Base-by-base conservation (phyloP, 2,888 invertebrate species). In the Himalopsyche anomala region DNA sequence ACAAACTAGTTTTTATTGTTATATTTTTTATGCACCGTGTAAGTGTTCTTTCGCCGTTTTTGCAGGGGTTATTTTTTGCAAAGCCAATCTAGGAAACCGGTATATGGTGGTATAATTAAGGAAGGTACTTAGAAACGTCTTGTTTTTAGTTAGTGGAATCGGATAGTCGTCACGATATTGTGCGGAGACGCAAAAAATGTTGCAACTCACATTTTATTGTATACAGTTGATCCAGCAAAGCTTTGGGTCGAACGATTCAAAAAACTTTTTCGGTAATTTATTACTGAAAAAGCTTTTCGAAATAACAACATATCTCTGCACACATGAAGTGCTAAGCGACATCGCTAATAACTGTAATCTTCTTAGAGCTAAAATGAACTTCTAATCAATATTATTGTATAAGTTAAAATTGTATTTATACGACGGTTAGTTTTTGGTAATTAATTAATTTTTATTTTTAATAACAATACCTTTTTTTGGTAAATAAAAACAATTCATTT, bases 1-100 rank as follows among this genome's bases (percentile, higher is more conserved):
- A 82, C 55, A 83, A 86, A 86, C 86, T 51, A 84, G 83, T 86
- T 86, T 86, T 86, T 86, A 83, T 86, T 86, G 84, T 81, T 80
- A 55, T 80, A 83, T 83, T 86, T 86, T 86, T 86, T 84, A 83
- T 74, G 36, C 40, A 45, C 80, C 45, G 40, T 56, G 83, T 82
- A 80, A 83, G 42, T 82, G 86, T 74, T 84, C 86, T 84, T 81
- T 81, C 81, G 62, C 81, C 38, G 83, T 86, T 86, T 86, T 84
- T 84, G 83, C 84, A 83, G 74, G 81, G 82, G 51, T 51, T 83
- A 56, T 86, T 85, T 83, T 83, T 80, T 85, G 56, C 79, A 19
- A 38, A 55, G 83, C 82, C 85, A 54, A 85, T 55, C 74, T 74
- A 74, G 74, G 85, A 85, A 85, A 85, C 85, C 85, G 40, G 85